Base-by-base conservation (phyloP, 2,797 vertebrate genomes). In the Pygocentrus nattereri region DNA sequence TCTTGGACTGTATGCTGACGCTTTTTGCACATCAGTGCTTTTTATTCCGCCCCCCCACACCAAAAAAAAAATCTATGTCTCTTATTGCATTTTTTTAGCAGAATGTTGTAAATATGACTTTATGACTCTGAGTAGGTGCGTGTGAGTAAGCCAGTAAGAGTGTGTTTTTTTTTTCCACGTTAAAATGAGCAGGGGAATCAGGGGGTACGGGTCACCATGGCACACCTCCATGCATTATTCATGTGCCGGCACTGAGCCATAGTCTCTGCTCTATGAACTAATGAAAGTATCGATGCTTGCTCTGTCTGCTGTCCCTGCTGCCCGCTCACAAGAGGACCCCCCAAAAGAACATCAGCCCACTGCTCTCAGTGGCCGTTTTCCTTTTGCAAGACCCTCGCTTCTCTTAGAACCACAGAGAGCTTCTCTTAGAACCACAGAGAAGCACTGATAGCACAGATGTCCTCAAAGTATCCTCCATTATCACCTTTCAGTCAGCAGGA, bases 201-300 rank as follows among this genome's bases (percentile, higher is more conserved):
- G 7, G 23, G 34, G 56, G 49, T 58, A 41, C 49, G 4, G 44
- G 23, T 47, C 61, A 80, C 64, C 76, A 79, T 31, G 70, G 89
- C 81, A 85, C 87, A 89, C 54, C 80, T 0, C 56, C 85, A 90
- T 94, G 90, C 88, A 93, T 93, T 92, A 93, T 93, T 91, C 91
- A 93, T 90, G 74, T 80, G 76, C 67, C 87, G 87, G 91, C 88
- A 90, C 88, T 85, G 86, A 93, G 91, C 87, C 87, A 85, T 93
- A 91, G 92, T 93, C 89, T 92, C 87, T 90, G 84, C 86, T 87
- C 84, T n/a, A 82, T 82, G 86, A 83, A 84, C 90, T 92, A 92
- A 92, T 91, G 88, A 92, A 92, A 91, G 89, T 85, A 87, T 86
- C 89, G 83, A 82, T 59, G 15, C 85, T 88, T 84, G 0, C 59